Evolutionary conservation across 2,797 vertebrate genomes (phyloP).

Genomic region (Prionace glauca): DNA sequence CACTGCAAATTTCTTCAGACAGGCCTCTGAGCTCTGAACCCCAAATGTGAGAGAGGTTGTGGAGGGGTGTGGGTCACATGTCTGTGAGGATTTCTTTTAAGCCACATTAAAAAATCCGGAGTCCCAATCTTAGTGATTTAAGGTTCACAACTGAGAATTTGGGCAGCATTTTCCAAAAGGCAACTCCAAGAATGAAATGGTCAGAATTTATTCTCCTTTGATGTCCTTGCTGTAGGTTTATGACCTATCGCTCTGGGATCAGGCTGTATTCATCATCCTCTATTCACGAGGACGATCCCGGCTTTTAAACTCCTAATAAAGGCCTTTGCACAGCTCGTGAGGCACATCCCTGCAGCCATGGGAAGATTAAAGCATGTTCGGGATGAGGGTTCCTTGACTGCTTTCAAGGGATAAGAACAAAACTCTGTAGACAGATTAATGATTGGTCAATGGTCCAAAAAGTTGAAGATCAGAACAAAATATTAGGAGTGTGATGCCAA

Average conservation of each 20-base stretch:
- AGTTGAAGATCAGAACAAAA: too few species aligned
- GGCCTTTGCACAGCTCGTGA: too few species aligned
- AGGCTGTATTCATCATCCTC: not conserved
- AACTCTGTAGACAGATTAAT: too few species aligned
- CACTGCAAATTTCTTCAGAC: not conserved
- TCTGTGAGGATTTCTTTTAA: not conserved
- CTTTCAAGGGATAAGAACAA: too few species aligned
- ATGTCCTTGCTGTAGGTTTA: not conserved
- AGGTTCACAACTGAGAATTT: not conserved
- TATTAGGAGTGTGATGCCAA: too few species aligned
- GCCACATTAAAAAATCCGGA: not conserved
- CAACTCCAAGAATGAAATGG: not conserved
- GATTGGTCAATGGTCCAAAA: too few species aligned
- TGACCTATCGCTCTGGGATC: not conserved
- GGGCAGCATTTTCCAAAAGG: not conserved
- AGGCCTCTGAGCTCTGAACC: not conserved
- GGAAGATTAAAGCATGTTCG: too few species aligned
- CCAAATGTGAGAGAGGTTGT: not conserved
- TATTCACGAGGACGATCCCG: not conserved
- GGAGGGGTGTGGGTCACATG: not conserved
- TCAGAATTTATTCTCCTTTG: not conserved
- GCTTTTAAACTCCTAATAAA: too few species aligned
- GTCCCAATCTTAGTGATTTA: not conserved
- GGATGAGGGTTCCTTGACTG: too few species aligned
- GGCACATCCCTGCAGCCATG: too few species aligned